These are phyloP conservation scores for Squalus acanthias DNA, from an alignment of 2,797 vertebrate species.

Conservation along the genomic window DNA sequence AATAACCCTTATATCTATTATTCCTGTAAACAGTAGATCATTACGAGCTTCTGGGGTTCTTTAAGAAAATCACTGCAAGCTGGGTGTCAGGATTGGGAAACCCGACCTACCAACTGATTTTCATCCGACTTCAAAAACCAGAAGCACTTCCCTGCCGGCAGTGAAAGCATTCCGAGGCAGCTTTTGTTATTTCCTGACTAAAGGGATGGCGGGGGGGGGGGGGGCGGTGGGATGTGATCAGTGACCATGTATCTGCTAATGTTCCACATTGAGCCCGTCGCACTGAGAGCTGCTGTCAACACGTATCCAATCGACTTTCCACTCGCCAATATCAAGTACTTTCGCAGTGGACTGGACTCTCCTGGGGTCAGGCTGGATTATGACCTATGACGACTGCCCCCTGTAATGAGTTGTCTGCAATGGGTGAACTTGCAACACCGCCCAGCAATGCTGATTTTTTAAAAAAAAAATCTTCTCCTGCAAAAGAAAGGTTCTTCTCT, in stretches of 20 bases:
- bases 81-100: neutral
- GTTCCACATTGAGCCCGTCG: neutral
- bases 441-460: too few species aligned
- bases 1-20: too few species aligned
- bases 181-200: neutral
- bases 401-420: neutral
- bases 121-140: neutral
- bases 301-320: neutral
- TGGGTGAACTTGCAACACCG: too few species aligned
- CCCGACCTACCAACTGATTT: neutral
- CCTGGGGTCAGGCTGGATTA: neutral
- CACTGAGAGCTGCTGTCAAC: neutral
- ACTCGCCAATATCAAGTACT: neutral
- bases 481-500: neutral
- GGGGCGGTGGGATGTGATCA: neutral
- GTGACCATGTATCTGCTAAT: neutral
- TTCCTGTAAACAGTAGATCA: neutral
- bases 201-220: neutral
- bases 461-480: neutral
- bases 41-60: neutral
- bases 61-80: neutral
- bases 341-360: neutral
- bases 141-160: neutral
- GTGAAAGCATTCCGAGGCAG: neutral
- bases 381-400: rapidly evolving